Evolutionary conservation across 2,113 vertebrate species (phyloP).

Genomic region (Rhipidura dahli): DNA sequence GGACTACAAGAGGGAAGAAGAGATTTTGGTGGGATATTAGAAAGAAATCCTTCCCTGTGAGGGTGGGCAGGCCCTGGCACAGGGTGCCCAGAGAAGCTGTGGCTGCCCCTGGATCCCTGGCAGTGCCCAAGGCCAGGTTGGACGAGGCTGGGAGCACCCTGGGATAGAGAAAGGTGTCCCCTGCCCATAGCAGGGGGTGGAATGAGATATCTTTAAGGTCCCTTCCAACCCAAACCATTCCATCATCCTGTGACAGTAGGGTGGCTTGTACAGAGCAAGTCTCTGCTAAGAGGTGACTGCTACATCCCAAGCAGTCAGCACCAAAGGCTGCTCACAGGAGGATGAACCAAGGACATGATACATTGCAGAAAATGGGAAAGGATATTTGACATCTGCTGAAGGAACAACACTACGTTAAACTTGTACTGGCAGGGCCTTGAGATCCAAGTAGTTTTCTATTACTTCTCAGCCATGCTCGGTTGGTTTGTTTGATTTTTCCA

Average conservation of each 20-base stretch:
- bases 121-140: fast-evolving
- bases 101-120: not conserved
- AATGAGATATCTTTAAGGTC: too few species aligned
- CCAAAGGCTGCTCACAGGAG: not conserved
- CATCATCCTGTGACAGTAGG: not conserved
- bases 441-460: slow-evolving; percentile 54
- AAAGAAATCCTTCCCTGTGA: not conserved
- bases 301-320: not conserved
- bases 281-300: not conserved
- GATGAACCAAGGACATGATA: not conserved
- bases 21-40: not conserved
- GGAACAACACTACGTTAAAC: not conserved
- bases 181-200: not conserved
- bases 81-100: not conserved
- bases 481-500: slow-evolving; percentile 65
- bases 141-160: fast-evolving
- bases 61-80: fast-evolving
- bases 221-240: not conserved
- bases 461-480: slow-evolving; percentile 33
- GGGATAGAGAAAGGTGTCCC: not conserved
- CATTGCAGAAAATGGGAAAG: not conserved
- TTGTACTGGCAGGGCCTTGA: slow-evolving; percentile 50
- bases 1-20: not conserved
- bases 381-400: not conserved
- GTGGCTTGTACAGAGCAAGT: not conserved